These are phyloP conservation scores for Gymnoscelis rufifasciata DNA, from an alignment of 2,888 invertebrate species.

Conservation along the genomic window DNA sequence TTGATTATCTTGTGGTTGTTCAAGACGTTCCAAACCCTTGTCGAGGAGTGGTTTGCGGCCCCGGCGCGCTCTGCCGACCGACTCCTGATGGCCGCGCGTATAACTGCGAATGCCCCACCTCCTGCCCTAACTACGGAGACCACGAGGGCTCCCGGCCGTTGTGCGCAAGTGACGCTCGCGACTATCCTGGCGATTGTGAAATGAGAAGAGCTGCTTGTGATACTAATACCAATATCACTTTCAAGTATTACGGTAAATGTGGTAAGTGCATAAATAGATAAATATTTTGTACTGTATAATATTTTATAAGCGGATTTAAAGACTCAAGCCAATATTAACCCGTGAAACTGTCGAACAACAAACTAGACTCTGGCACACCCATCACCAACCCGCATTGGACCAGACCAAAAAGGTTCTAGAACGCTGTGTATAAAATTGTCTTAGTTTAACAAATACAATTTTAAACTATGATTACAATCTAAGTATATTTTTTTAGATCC, in stretches of 20 bases:
- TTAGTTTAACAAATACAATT: too few species aligned
- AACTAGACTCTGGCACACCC: too few species aligned
- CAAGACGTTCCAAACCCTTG: slow-evolving; percentile 84
- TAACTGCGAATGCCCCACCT: slow-evolving; percentile 87
- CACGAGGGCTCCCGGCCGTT: slow-evolving; percentile 88
- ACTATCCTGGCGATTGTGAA: slow-evolving; percentile 92
- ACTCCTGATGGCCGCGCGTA: slow-evolving; percentile 84
- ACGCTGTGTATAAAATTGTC: too few species aligned
- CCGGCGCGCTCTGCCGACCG: slow-evolving; percentile 86
- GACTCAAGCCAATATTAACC: too few species aligned
- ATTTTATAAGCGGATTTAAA: too few species aligned
- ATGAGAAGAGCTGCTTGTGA: slow-evolving; percentile 89
- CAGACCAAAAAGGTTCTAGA: too few species aligned
- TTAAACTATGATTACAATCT: too few species aligned
- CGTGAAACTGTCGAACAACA: too few species aligned
- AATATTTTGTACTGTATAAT: too few species aligned
- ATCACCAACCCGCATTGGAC: too few species aligned
- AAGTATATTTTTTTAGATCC: slow-evolving; percentile 89
- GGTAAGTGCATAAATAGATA: slow-evolving; percentile 79
- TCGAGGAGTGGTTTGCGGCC: slow-evolving; percentile 86
- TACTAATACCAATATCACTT: slow-evolving; percentile 84
- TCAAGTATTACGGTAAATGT: slow-evolving; percentile 91
- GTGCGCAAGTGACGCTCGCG: slow-evolving; percentile 90
- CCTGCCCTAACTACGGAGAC: slow-evolving; percentile 90
- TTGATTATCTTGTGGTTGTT: too few species aligned